phyloP scores from a whole-genome alignment of 2,888 invertebrate species.

The Rhopalosiphum nymphaeae region DNA sequence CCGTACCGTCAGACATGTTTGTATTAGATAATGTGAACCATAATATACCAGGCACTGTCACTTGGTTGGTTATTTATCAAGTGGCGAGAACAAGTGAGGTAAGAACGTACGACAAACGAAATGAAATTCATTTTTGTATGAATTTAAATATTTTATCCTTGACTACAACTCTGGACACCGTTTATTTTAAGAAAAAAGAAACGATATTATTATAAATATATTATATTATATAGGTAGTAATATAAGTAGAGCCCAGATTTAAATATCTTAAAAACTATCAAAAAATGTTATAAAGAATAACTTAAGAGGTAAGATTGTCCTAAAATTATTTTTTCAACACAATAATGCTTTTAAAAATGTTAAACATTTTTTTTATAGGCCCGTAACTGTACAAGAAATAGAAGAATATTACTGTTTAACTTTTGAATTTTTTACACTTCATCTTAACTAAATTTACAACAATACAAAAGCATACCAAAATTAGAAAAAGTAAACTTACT shows the following conservation, averaged over 20 bases:
- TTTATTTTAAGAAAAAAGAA: background rate
- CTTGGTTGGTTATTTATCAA: background rate
- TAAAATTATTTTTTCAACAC: too few relatives aligned
- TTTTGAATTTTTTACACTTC: too few relatives aligned
- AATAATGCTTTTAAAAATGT: too few relatives aligned
- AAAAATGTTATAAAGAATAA: too few relatives aligned
- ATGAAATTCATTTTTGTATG: background rate
- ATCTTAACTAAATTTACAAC: too few relatives aligned
- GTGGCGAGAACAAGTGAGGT: background rate
- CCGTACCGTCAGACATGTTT: conserved; percentile 40
- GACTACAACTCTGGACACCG: background rate
- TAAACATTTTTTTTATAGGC: too few relatives aligned
- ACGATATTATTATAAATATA: background rate
- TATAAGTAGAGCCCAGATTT: background rate
- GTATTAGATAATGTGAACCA: background rate
- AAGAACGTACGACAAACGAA: background rate
- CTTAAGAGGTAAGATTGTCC: too few relatives aligned
- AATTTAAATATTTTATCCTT: background rate
- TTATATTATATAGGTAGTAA: background rate
- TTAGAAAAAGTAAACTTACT: too few relatives aligned
- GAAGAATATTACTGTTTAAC: too few relatives aligned
- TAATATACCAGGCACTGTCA: conserved; percentile 47
- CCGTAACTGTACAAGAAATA: too few relatives aligned
- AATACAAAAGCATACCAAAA: too few relatives aligned
- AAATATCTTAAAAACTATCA: too few relatives aligned